A percentile compares a stretch with the other conserved stretches of the same genome.
phyloP scores from a whole-genome alignment of 1,140 invertebrate species.

The Oedothorax gibbosus region DNA sequence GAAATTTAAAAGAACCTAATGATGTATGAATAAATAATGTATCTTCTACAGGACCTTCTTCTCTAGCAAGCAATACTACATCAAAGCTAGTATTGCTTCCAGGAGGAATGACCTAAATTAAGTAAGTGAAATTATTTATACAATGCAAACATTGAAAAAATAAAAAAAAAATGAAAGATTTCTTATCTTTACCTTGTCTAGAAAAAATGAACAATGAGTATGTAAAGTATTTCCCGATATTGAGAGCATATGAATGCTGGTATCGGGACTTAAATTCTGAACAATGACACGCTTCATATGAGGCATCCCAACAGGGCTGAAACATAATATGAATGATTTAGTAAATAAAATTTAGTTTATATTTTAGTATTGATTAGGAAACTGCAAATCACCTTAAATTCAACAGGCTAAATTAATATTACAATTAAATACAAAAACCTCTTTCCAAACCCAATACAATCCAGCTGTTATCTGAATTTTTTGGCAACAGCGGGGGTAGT shows the following conservation, averaged over 20 bases:
- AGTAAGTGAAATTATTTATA: not conserved
- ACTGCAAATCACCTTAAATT: no score
- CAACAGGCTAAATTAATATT: no score
- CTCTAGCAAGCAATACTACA: conserved; percentile 92
- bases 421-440: no score
- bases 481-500: no score
- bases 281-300: conserved; percentile 83
- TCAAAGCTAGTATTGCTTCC: conserved; percentile 94
- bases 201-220: conserved; percentile 93
- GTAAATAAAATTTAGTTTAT: not conserved
- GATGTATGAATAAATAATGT: conserved; percentile 93
- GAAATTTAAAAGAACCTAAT: conserved; percentile 85
- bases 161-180: conserved; percentile 52
- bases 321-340: conserved; percentile 64
- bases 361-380: no score
- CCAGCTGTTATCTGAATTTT: no score
- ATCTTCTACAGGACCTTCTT: conserved; percentile 88
- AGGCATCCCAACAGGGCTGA: conserved; percentile 85
- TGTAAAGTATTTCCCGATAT: conserved; percentile 88
- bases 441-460: no score
- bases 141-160: no score
- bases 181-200: conserved; percentile 78
- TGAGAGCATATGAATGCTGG: conserved; percentile 84
- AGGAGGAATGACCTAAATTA: conserved; percentile 81
- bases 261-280: conserved; percentile 80